phyloP scores from a whole-genome alignment of 2,797 vertebrate species.

The Etheostoma nigrum region DNA sequence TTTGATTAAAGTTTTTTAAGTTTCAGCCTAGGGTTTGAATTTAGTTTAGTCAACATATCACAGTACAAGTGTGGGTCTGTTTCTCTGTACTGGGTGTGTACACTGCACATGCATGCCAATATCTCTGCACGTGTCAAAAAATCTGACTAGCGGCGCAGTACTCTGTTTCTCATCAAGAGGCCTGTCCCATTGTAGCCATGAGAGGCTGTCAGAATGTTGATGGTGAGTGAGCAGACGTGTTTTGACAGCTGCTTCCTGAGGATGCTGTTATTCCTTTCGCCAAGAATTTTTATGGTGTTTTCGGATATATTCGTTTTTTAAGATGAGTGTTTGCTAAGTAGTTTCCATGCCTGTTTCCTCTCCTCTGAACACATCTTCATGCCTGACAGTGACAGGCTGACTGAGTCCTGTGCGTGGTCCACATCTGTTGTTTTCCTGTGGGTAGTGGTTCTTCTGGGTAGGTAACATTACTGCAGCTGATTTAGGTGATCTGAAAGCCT shows the following conservation, averaged over 20 bases:
- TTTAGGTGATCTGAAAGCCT: background rate
- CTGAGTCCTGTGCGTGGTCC: background rate
- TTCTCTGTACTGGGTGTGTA: constrained; percentile 1
- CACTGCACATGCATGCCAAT: constrained; percentile 22
- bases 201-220: constrained; percentile 44
- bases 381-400: constrained; percentile 14
- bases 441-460: too few relatives aligned
- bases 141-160: constrained; percentile 23
- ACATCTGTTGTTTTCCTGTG: constrained; percentile 7
- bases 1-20: constrained; percentile 5
- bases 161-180: constrained; percentile 36
- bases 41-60: constrained; percentile 2
- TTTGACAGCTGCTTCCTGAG: constrained; percentile 60
- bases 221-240: constrained; percentile 27
- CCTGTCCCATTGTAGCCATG: constrained; percentile 17
- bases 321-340: constrained; percentile 20
- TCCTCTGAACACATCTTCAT: background rate
- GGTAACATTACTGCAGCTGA: background rate
- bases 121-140: constrained; percentile 38
- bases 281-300: constrained; percentile 17
- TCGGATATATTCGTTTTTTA: constrained; percentile 15
- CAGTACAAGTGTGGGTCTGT: background rate
- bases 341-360: constrained; percentile 38
- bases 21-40: background rate
- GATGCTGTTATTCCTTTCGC: constrained; percentile 38